Evolutionary conservation across 2,113 vertebrate genomes (phyloP).

Genomic region (Onychostoma macrolepis): DNA sequence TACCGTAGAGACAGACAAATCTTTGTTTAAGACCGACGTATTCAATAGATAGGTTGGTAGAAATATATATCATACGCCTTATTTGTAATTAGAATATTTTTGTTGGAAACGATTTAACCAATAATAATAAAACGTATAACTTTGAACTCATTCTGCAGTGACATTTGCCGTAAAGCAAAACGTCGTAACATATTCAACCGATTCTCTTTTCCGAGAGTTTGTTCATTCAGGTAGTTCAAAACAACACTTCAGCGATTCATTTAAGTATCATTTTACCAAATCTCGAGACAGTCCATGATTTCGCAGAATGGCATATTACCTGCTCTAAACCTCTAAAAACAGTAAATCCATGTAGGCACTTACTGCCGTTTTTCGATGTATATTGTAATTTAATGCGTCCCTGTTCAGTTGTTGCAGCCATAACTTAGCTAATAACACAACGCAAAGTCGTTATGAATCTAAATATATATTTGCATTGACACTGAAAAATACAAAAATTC

Average conservation of each 20-base stretch:
- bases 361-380: neutral
- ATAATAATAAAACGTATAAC: neutral
- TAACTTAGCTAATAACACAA: neutral
- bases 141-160: neutral
- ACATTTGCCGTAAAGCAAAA: slow-evolving; percentile 18
- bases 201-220: neutral
- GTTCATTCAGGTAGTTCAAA: neutral
- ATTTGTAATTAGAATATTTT: neutral
- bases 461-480: neutral
- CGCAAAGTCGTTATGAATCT: neutral
- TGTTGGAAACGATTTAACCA: neutral
- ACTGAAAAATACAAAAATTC: neutral
- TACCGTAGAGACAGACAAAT: neutral
- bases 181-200: neutral
- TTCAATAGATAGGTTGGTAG: neutral
- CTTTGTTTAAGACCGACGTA: neutral
- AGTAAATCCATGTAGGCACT: neutral
- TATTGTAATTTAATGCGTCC: neutral
- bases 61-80: neutral
- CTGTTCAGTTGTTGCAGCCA: neutral
- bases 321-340: neutral
- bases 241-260: neutral
- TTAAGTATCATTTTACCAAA: neutral
- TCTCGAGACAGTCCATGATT: neutral
- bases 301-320: neutral